Evolutionary conservation across 1,140 invertebrate species (phyloP).

Genomic region (Antheraea mylitta): DNA sequence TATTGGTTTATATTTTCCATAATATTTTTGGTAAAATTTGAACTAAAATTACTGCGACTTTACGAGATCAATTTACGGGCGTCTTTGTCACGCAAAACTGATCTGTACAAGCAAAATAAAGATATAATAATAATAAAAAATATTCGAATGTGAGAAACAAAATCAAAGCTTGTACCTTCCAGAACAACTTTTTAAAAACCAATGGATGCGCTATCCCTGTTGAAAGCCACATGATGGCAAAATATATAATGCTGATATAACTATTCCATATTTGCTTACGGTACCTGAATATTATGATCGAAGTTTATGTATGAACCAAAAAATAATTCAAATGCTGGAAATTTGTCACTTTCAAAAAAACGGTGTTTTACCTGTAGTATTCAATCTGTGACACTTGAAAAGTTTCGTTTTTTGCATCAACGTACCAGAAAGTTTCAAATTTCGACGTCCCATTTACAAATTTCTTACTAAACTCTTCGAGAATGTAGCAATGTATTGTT

Average conservation of each 20-base stretch:
- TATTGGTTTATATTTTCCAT: no score
- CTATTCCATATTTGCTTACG: slow-evolving; percentile 5
- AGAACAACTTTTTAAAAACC: slow-evolving; percentile 20
- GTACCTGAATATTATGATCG: not conserved
- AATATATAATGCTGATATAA: slow-evolving; percentile 5
- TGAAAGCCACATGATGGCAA: slow-evolving; percentile 10
- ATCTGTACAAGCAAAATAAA: no score
- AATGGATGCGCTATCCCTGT: slow-evolving; percentile 11
- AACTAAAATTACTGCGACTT: no score
- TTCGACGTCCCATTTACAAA: slow-evolving; percentile 19
- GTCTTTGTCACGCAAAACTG: no score
- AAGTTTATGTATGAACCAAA: not conserved
- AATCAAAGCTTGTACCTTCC: slow-evolving; percentile 19
- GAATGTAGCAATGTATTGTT: slow-evolving; percentile 9
- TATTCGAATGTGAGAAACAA: no score
- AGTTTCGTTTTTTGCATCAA: slow-evolving; percentile 5
- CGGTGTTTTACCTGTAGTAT: slow-evolving; percentile 13
- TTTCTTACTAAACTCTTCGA: slow-evolving; percentile 16
- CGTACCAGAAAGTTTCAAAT: not conserved
- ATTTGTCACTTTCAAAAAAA: no score
- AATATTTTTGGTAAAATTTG: no score
- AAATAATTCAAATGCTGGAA: no score
- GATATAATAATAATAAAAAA: no score
- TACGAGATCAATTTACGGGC: no score
- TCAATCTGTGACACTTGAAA: slow-evolving; percentile 24